phyloP scores from a whole-genome alignment of 1,140 invertebrate genomes.

The Drosophila serrata region DNA sequence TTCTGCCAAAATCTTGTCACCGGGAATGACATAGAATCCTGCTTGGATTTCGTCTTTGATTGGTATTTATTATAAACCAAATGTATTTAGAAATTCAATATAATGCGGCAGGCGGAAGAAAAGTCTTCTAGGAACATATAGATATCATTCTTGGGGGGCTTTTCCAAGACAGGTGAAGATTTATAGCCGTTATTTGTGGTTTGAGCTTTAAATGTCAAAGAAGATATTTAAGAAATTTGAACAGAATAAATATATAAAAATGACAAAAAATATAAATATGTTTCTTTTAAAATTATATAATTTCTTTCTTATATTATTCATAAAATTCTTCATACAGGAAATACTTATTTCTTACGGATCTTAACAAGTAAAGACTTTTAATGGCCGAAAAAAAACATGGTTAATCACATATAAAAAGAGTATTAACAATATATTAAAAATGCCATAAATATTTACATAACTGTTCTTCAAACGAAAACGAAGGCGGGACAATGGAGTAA shows the following conservation, averaged over 20 bases:
- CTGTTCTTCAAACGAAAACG: slow-evolving; percentile 52
- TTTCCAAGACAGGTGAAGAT: neutral
- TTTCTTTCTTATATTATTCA: neutral
- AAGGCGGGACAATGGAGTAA: slow-evolving; percentile 5
- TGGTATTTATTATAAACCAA: slow-evolving; percentile 7
- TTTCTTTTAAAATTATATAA: no score
- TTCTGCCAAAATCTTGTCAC: slow-evolving; percentile 1
- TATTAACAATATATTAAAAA: slow-evolving; percentile 1
- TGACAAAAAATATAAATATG: neutral
- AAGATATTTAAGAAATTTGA: neutral
- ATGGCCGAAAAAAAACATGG: neutral
- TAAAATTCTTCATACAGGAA: slow-evolving; percentile 8
- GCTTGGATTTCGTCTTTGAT: neutral
- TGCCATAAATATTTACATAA: slow-evolving; percentile 39
- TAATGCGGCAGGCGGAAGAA: neutral
- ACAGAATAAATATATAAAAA: neutral
- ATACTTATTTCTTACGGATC: neutral
- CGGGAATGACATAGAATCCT: neutral
- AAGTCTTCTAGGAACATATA: neutral
- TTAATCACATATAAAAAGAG: neutral
- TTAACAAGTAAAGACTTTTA: slow-evolving; percentile 1
- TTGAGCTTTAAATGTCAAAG: neutral
- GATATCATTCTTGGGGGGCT: neutral
- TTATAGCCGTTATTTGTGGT: neutral
- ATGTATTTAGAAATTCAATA: neutral